These are phyloP conservation scores for Argyra leucocephala DNA, from an alignment of 2,888 invertebrate genomes.

Conservation along the genomic window DNA sequence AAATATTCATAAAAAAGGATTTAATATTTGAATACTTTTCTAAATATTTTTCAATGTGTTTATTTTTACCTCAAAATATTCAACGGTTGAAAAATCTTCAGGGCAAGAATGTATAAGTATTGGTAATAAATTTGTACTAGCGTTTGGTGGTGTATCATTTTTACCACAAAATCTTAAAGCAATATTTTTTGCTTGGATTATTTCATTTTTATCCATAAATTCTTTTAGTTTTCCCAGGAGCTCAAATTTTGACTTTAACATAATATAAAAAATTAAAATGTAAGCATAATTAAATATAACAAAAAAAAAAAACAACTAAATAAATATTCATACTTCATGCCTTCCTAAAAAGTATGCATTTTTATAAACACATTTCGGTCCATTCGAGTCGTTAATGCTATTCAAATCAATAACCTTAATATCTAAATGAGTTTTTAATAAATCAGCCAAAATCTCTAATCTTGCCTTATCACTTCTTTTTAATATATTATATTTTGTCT, in stretches of 20 bases:
- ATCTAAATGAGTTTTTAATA: conserved; percentile 58
- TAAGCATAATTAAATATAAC: not conserved
- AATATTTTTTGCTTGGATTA: conserved; percentile 50
- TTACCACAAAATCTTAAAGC: conserved; percentile 64
- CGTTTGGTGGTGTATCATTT: conserved; percentile 49
- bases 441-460: conserved; percentile 66
- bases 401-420: conserved; percentile 28
- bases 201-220: conserved; percentile 43
- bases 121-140: conserved; percentile 55
- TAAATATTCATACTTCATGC: conserved; percentile 55
- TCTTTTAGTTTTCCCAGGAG: conserved; percentile 54
- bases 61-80: conserved; percentile 66
- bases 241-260: conserved; percentile 58
- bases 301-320: not conserved
- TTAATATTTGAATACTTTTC: no score
- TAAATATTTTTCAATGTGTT: no score
- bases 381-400: conserved; percentile 37
- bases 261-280: conserved; percentile 18
- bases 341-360: conserved; percentile 61
- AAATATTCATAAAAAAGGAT: no score
- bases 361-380: conserved; percentile 49
- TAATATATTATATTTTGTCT: conserved; percentile 49
- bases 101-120: conserved; percentile 71
- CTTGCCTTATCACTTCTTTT: conserved; percentile 60
- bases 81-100: conserved; percentile 73